A percentile compares a stretch with the other conserved stretches of the same genome.
Evolutionary conservation across 2,113 vertebrate species (phyloP).

Genomic region (Aegotheles bennettii): DNA sequence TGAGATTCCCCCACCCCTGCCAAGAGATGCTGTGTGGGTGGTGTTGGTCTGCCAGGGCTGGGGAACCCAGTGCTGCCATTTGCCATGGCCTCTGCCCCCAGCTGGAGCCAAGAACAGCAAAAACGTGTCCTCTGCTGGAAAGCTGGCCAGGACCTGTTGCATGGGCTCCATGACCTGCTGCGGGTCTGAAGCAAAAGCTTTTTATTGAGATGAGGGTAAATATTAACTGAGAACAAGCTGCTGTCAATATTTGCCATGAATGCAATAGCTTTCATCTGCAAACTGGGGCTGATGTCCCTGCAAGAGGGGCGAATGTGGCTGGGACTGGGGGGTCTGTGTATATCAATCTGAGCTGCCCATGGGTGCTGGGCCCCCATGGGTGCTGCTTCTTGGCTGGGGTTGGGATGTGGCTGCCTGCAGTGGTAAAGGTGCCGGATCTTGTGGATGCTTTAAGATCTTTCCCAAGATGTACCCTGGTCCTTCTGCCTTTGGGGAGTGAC

Average conservation of each 20-base stretch:
- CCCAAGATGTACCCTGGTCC: background rate
- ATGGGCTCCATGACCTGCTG: accelerated
- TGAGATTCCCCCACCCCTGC: background rate
- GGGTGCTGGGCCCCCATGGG: background rate
- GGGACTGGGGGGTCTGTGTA: accelerated
- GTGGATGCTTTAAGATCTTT: accelerated
- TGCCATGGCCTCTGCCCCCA: accelerated
- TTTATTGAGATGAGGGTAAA: background rate
- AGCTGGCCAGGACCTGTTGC: background rate
- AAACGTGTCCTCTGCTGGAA: background rate
- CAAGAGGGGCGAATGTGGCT: accelerated
- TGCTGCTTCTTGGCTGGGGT: background rate
- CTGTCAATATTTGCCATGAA: background rate
- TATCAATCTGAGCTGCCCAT: background rate
- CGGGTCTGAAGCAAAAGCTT: background rate
- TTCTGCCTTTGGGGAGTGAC: background rate
- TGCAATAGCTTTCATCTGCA: background rate
- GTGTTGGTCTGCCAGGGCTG: background rate
- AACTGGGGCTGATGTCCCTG: background rate
- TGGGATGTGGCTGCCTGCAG: background rate
- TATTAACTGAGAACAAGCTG: background rate
- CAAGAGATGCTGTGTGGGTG: accelerated
- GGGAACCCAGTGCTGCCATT: background rate
- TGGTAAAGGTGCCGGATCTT: background rate
- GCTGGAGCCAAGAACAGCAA: background rate